Evolutionary conservation across 2,113 vertebrate genomes (phyloP), one percentile per base, ranked within the genome.

Genomic region (Pipa parva): DNA sequence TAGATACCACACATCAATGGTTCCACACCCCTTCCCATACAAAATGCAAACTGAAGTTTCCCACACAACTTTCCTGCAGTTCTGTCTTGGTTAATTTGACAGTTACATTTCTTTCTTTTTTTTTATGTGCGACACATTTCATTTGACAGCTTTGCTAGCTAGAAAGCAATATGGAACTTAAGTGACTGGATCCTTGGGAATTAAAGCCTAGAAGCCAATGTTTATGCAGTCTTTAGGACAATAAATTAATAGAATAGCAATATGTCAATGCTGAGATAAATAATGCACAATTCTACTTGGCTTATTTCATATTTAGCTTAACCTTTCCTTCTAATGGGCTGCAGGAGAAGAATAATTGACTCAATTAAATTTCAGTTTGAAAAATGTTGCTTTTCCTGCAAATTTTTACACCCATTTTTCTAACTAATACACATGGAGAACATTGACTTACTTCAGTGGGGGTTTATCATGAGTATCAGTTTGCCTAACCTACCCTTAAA

Each of bases 221-320:
- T 73, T 71, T 70, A 71, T 55, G 71, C 73, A 72, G 65, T 54
- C 73, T 74, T 80, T 73, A 73, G 71, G 75, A 74, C 31, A 75
- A 78, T 79, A 79, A 74, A 80, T 81, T 79, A 82, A 67, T 66
- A 73, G 63, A 77, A 81, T 75, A 80, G 70, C 76, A 72, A 81
- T 82, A 77, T 73, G 79, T 80, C 78, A 79, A 63, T 78, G 73
- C 75, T 59, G 45, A 56, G 74, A 79, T 84, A 77, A 83, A 80
- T 82, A 85, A 85, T 81, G 77, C 65, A 78, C 71, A 73, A 75
- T 79, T 79, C 79, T 80, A 83, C 75, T 73, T 42, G 42, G 74
- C 72, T 82, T 82, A 80, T 80, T 85, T 82, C n/a, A 83, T 83
- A 83, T 83, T 80, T 84, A 79, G 74, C 71, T 79, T 81, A 85